A percentile compares a stretch with the other conserved stretches of the same genome.
Conservation (phyloP, 2,797 vertebrate genomes). For the Tokudaia muenninki region DNA sequence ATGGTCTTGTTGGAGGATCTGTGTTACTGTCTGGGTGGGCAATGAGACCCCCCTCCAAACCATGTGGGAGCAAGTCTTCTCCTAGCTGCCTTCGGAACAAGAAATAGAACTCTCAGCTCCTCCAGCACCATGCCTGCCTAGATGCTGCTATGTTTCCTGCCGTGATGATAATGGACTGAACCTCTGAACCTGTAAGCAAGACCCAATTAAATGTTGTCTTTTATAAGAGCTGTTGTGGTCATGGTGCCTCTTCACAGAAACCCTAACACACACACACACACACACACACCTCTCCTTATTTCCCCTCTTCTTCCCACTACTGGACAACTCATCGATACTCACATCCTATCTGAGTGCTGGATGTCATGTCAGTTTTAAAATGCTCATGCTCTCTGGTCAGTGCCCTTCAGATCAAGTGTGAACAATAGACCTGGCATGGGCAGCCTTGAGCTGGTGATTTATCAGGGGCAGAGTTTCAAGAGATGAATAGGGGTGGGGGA, state of each 20-base stretch:
- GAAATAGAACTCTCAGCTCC: not conserved
- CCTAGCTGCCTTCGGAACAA: not conserved
- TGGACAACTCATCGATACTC: not conserved
- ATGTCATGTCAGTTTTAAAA: not conserved
- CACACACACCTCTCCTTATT: not conserved
- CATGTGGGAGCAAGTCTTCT: not conserved
- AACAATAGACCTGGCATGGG: not conserved
- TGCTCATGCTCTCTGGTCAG: not conserved
- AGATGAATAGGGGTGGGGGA: not conserved
- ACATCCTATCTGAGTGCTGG: not conserved
- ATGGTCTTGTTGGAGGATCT: not conserved
- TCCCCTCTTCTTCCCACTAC: not conserved
- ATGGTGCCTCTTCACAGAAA: not conserved
- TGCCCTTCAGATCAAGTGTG: not conserved
- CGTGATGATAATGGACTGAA: not conserved
- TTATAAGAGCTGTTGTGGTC: not conserved
- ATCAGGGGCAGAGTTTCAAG: not conserved
- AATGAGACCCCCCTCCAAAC: not conserved
- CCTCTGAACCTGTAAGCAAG: not conserved
- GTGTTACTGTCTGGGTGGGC: not conserved
- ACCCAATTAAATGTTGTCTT: not conserved
- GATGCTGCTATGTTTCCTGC: not conserved
- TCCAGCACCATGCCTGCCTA: not conserved
- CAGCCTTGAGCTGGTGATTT: not conserved
- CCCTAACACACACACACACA: not conserved